These are phyloP conservation scores for Ethmia dodecea DNA, from an alignment of 2,888 invertebrate species.

Conservation along the genomic window DNA sequence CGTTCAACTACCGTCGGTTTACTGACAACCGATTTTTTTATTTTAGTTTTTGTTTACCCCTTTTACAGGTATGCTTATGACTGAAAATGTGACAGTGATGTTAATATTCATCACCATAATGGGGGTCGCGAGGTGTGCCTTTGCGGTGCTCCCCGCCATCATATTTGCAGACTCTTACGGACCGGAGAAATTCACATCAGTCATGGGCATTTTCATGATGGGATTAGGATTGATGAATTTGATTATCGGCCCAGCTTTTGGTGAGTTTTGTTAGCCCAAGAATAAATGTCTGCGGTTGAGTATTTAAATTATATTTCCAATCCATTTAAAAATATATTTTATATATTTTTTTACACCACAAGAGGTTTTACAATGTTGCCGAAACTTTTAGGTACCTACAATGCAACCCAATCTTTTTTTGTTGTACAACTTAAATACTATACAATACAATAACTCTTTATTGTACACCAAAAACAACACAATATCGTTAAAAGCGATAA, in stretches of 20 bases:
- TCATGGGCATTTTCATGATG: slow-evolving; percentile 77
- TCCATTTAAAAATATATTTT: too few relatives aligned
- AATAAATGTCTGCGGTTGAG: too few relatives aligned
- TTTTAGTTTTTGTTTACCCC: background rate
- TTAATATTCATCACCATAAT: slow-evolving; percentile 48
- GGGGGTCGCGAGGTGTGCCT: slow-evolving; percentile 73
- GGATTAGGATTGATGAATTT: slow-evolving; percentile 70
- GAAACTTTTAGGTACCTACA: too few relatives aligned
- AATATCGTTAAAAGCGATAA: too few relatives aligned
- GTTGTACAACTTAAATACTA: too few relatives aligned
- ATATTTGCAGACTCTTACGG: slow-evolving; percentile 77
- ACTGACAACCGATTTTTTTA: slow-evolving; percentile 66
- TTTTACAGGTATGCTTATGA: slow-evolving; percentile 45
- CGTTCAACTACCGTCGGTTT: background rate
- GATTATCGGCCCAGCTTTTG: slow-evolving; percentile 72
- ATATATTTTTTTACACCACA: too few relatives aligned
- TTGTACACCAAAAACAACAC: too few relatives aligned
- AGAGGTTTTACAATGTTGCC: too few relatives aligned
- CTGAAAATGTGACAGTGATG: slow-evolving; percentile 31
- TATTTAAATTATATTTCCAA: too few relatives aligned
- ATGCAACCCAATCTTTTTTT: too few relatives aligned
- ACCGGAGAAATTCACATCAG: slow-evolving; percentile 76
- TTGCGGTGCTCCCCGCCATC: slow-evolving; percentile 70
- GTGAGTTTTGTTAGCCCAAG: too few relatives aligned
- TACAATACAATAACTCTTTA: too few relatives aligned